A percentile compares a stretch with the other conserved stretches of the same genome.
These are phyloP conservation scores for Sporophila hypoxantha DNA, from an alignment of 2,113 vertebrate species.

Conservation along the genomic window DNA sequence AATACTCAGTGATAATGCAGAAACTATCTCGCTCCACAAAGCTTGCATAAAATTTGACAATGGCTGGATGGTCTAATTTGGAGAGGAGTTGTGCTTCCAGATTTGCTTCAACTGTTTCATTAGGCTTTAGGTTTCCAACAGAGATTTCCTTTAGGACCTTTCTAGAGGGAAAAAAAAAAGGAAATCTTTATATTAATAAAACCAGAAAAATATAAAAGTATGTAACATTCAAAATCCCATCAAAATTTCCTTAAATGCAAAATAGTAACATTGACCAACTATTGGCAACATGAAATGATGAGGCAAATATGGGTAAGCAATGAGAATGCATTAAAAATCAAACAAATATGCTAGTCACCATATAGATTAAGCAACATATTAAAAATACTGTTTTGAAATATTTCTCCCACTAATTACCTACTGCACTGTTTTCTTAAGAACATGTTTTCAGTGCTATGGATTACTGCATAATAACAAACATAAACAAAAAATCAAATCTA, in stretches of 20 bases:
- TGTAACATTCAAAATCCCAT: background rate
- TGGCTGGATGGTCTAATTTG: constrained; percentile 79
- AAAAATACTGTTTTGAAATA: background rate
- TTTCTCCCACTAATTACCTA: background rate
- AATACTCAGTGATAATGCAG: constrained; percentile 87
- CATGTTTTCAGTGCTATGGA: background rate
- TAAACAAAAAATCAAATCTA: background rate
- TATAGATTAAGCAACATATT: background rate
- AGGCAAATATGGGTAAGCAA: background rate
- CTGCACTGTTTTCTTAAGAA: background rate
- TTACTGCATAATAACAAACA: background rate
- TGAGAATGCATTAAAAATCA: background rate
- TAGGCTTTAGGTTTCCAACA: constrained; percentile 75
- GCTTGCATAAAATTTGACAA: constrained; percentile 81
- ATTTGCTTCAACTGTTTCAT: constrained; percentile 81
- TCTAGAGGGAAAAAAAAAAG: constrained; percentile 44
- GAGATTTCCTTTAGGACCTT: constrained; percentile 84
- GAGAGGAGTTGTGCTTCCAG: constrained; percentile 83
- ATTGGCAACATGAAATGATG: background rate
- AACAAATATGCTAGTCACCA: background rate
- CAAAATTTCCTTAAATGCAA: background rate
- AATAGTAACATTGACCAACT: background rate
- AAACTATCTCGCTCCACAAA: constrained; percentile 79
- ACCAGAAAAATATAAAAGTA: background rate
- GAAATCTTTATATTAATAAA: background rate